Evolutionary conservation across 2,888 invertebrate species (phyloP).

Genomic region (Eulithis prunata): DNA sequence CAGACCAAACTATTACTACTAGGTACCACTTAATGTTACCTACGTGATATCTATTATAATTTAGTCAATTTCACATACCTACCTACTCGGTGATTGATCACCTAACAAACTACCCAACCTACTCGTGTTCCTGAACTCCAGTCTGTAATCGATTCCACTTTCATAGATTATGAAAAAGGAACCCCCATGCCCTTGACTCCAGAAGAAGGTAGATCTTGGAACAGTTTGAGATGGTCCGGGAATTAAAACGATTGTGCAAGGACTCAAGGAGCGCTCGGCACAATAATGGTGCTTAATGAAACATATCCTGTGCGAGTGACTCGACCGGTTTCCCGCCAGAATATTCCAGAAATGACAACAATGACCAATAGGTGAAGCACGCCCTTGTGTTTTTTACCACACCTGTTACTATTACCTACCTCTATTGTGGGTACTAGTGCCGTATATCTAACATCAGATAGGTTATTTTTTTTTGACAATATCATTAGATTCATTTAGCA

Average conservation of each 20-base stretch:
- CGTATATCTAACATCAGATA: too few relatives aligned
- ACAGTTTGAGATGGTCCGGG: constrained; percentile 41
- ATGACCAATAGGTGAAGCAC: constrained; percentile 39
- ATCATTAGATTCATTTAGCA: too few relatives aligned
- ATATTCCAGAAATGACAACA: constrained; percentile 72
- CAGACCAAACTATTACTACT: not conserved
- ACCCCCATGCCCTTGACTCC: constrained; percentile 32
- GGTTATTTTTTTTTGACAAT: too few relatives aligned
- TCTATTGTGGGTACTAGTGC: not conserved
- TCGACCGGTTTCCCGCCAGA: constrained; percentile 69
- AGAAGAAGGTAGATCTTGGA: constrained; percentile 26
- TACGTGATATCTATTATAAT: too few relatives aligned
- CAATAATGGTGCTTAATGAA: constrained; percentile 68
- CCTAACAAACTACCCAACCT: not conserved
- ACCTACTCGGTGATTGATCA: too few relatives aligned
- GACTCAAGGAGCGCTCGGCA: constrained; percentile 52
- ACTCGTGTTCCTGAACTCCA: too few relatives aligned
- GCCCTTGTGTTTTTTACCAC: constrained; percentile 25
- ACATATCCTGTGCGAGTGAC: constrained; percentile 66
- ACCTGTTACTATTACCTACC: constrained; percentile 1
- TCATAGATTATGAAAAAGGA: not conserved
- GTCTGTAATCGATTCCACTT: too few relatives aligned
- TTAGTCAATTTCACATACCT: too few relatives aligned
- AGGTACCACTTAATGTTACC: too few relatives aligned
- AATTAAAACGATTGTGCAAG: constrained; percentile 58